Percentiles rank a stretch among this genome's conserved stretches.
Conservation (phyloP, 2,888 invertebrate genomes). For the Rhopalosiphum nymphaeae region DNA sequence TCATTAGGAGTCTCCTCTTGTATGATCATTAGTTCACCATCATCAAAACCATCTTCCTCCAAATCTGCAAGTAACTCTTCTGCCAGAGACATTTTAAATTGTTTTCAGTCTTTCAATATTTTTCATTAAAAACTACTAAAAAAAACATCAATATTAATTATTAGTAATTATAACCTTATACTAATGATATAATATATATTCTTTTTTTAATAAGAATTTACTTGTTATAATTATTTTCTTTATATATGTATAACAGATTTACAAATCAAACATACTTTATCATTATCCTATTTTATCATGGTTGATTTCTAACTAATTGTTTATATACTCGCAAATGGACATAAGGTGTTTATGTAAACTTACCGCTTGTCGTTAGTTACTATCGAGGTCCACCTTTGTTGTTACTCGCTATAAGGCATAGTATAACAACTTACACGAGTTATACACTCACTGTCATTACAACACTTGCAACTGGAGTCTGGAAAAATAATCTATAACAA, state of each 20-base stretch:
- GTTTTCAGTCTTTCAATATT: background rate
- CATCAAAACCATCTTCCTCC: constrained; percentile 75
- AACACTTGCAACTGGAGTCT: no score
- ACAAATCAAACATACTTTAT: background rate
- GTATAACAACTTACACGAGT: background rate
- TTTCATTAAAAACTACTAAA: background rate
- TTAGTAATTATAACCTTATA: background rate
- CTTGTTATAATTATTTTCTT: background rate
- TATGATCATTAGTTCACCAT: constrained; percentile 53
- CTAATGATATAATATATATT: background rate
- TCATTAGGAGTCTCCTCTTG: constrained; percentile 27
- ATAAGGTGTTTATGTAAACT: background rate
- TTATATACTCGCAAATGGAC: background rate
- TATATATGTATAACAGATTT: background rate
- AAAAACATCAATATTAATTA: background rate
- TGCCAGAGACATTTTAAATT: constrained; percentile 88
- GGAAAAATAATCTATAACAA: no score
- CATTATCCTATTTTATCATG: background rate
- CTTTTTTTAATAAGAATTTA: background rate
- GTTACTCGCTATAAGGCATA: background rate
- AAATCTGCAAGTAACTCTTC: constrained; percentile 98
- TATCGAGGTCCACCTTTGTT: no score
- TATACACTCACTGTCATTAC: no score
- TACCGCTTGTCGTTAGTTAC: background rate
- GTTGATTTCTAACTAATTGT: background rate